Conservation (phyloP, 1,140 invertebrate genomes). For the Drosophila saltans region DNA sequence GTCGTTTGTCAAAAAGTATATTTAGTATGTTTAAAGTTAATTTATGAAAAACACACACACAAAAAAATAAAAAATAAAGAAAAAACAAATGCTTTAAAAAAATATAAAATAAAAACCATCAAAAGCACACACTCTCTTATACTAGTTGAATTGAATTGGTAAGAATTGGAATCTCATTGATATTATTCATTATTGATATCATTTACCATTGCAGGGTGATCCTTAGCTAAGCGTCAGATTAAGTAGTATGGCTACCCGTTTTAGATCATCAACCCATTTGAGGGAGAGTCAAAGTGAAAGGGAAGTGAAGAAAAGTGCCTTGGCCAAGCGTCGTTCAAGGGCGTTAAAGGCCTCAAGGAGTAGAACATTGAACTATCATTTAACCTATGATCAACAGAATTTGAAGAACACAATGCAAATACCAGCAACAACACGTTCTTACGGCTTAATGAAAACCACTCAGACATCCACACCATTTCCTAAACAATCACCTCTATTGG, state of each 20-base stretch:
- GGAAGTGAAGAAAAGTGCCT: background rate
- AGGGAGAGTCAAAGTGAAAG: background rate
- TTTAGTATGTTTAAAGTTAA: background rate
- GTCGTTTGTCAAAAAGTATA: background rate
- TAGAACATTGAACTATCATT: background rate
- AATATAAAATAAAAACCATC: no score
- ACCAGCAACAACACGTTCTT: background rate
- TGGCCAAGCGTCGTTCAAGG: background rate
- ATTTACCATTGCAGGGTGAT: no score
- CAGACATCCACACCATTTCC: constrained; percentile 5
- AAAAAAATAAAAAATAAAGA: background rate
- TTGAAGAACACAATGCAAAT: background rate
- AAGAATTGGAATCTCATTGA: no score
- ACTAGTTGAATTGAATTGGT: no score
- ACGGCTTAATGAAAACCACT: constrained; percentile 2
- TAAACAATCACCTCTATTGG: background rate
- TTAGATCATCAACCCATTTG: background rate
- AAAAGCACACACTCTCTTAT: no score
- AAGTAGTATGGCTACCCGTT: no score
- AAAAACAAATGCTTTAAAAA: no score
- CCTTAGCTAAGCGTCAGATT: no score
- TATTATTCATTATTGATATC: no score
- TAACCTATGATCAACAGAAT: constrained; percentile 7
- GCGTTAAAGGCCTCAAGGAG: background rate
- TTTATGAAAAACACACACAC: background rate